phyloP scores from a whole-genome alignment of 2,888 invertebrate species.

The Cactoblastis cactorum region DNA sequence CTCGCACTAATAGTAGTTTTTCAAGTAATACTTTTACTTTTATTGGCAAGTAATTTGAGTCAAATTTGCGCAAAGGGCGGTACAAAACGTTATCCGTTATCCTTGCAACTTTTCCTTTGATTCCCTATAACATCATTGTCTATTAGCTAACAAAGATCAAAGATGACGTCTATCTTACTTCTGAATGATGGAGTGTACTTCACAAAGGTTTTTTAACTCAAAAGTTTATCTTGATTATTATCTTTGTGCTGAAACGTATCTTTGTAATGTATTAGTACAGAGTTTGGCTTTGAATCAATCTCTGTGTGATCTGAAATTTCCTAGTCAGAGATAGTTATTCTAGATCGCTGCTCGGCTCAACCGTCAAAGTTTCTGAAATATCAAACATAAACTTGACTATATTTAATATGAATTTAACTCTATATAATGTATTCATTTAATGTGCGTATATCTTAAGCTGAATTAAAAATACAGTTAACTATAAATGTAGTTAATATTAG shows the following conservation, averaged over 20 bases:
- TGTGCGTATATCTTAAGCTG: too few species aligned
- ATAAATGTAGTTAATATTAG: too few species aligned
- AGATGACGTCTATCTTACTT: slow-evolving; percentile 19
- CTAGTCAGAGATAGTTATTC: too few species aligned
- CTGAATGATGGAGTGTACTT: slow-evolving; percentile 13
- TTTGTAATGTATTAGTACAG: background rate
- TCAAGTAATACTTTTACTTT: too few species aligned
- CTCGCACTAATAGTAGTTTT: too few species aligned
- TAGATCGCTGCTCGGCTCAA: too few species aligned
- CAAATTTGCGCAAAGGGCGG: slow-evolving; percentile 17
- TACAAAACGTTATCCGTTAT: slow-evolving; percentile 24
- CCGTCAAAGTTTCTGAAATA: too few species aligned
- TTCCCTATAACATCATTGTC: slow-evolving; percentile 27
- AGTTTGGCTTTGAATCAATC: background rate
- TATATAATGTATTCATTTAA: too few species aligned
- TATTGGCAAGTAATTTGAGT: background rate
- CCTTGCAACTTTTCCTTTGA: slow-evolving; percentile 28
- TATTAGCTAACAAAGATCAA: slow-evolving; percentile 26
- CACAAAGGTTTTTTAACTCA: slow-evolving; percentile 1
- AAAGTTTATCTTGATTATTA: background rate
- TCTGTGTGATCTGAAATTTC: too few species aligned
- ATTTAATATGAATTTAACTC: too few species aligned
- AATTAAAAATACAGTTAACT: too few species aligned
- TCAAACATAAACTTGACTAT: too few species aligned
- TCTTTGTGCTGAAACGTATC: background rate